Percentiles rank a stretch among this genome's conserved stretches.
These are phyloP conservation scores for Cistogaster globosa DNA, from an alignment of 2,888 invertebrate species.

Conservation along the genomic window DNA sequence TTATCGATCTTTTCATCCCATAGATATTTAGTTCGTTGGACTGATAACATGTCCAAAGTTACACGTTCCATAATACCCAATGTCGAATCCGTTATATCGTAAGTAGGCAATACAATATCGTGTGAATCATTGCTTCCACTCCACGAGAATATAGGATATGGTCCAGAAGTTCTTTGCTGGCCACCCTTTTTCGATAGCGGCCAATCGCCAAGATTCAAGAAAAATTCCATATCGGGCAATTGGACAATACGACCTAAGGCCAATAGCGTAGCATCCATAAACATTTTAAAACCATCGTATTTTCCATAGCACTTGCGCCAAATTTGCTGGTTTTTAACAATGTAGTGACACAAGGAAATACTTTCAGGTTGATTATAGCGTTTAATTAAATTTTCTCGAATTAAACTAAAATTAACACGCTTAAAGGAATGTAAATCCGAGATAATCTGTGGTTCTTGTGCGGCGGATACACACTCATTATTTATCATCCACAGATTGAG, in stretches of 20 bases:
- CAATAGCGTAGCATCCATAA: conserved; percentile 93
- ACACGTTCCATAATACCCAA: conserved; percentile 97
- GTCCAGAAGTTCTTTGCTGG: conserved; percentile 83
- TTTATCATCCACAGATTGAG: conserved; percentile 87
- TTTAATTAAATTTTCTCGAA: conserved; percentile 86
- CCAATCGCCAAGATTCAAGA: conserved; percentile 98
- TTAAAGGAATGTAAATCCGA: conserved; percentile 88
- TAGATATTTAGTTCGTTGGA: conserved; percentile 88
- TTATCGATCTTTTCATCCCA: conserved; percentile 91
- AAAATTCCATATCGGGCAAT: conserved; percentile 94
- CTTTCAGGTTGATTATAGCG: conserved; percentile 91
- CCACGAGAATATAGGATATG: conserved; percentile 96
- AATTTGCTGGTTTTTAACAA: conserved; percentile 91
- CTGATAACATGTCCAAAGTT: conserved; percentile 94
- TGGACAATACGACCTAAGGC: conserved; percentile 91
- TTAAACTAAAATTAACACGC: conserved; percentile 87
- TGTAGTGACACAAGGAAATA: conserved; percentile 95
- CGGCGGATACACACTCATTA: conserved; percentile 86
- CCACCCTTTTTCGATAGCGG: conserved; percentile 87
- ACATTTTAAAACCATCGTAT: conserved; percentile 97
- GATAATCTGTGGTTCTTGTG: conserved; percentile 87
- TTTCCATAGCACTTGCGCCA: conserved; percentile 96
- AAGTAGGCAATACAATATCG: conserved; percentile 97
- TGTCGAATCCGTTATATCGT: conserved; percentile 96
- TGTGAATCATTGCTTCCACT: conserved; percentile 93